These are phyloP conservation scores for Oppia nitens DNA, from an alignment of 1,140 invertebrate species.

Conservation along the genomic window DNA sequence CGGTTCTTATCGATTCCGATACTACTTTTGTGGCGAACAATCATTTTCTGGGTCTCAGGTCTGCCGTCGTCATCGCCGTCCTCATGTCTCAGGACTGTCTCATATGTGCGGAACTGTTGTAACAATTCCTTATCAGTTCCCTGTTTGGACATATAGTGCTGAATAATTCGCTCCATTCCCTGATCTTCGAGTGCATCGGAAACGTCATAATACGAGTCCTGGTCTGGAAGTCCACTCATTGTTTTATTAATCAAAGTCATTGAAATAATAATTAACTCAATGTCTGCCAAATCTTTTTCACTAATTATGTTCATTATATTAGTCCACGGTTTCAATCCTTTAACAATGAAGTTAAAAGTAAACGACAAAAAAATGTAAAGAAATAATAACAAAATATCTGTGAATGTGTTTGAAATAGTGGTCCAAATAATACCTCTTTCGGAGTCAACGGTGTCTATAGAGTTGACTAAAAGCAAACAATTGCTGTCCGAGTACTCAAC, in stretches of 20 bases:
- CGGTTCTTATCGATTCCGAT: slow-evolving; percentile 20
- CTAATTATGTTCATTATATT: slow-evolving; percentile 77
- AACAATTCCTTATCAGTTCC: slow-evolving; percentile 75
- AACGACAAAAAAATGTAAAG: neutral
- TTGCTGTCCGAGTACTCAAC: slow-evolving; percentile 96
- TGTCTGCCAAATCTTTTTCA: slow-evolving; percentile 85
- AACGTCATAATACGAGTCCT: slow-evolving; percentile 95
- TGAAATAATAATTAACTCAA: slow-evolving; percentile 85
- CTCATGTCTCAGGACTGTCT: slow-evolving; percentile 75
- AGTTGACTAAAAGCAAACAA: slow-evolving; percentile 68
- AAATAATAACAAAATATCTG: neutral
- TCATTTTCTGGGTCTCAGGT: slow-evolving; percentile 38
- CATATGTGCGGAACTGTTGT: slow-evolving; percentile 85
- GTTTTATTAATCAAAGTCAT: slow-evolving; percentile 94
- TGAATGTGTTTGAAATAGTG: neutral
- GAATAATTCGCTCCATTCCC: slow-evolving; percentile 79
- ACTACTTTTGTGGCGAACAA: slow-evolving; percentile 46
- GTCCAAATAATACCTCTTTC: slow-evolving; percentile 40
- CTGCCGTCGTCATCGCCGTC: slow-evolving; percentile 52
- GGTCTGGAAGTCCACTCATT: slow-evolving; percentile 83
- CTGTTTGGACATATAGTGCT: slow-evolving; percentile 79
- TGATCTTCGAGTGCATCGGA: slow-evolving; percentile 90
- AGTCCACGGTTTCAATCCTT: slow-evolving; percentile 48
- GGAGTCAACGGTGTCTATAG: slow-evolving; percentile 67
- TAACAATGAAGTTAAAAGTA: neutral